These are phyloP conservation scores for Sphaeridia pumilis DNA, from an alignment of 2,888 invertebrate genomes.

Conservation along the genomic window DNA sequence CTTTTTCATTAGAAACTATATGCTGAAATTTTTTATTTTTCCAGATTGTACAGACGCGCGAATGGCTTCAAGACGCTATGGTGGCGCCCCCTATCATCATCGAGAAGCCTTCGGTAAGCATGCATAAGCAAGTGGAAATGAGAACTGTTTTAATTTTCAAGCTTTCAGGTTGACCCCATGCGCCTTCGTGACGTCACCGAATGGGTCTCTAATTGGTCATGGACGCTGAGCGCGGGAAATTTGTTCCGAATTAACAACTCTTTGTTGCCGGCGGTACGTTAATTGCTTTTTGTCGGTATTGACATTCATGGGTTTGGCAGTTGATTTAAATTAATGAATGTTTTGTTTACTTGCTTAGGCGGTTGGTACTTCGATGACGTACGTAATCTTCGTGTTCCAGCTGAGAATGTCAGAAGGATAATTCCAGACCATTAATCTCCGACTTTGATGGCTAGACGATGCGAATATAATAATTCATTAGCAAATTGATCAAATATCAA, in stretches of 20 bases:
- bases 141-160: neutral
- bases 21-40: too few relatives aligned
- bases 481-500: too few relatives aligned
- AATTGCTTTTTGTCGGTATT: neutral
- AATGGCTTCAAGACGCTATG: too few relatives aligned
- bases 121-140: too few relatives aligned
- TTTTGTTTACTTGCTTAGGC: neutral
- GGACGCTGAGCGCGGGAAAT: constrained; percentile 4
- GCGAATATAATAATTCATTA: too few relatives aligned
- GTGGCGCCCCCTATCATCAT: too few relatives aligned
- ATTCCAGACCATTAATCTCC: neutral
- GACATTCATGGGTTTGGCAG: neutral
- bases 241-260: constrained; percentile 5
- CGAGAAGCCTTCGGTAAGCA: too few relatives aligned
- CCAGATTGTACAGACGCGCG: too few relatives aligned
- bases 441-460: too few relatives aligned
- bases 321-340: neutral
- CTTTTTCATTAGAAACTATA: too few relatives aligned
- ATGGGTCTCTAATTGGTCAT: constrained; percentile 4
- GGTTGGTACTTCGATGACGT: constrained; percentile 7
- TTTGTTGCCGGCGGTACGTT: constrained; percentile 2
- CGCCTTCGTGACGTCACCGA: neutral
- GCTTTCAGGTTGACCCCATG: neutral
- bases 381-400: constrained; percentile 11
- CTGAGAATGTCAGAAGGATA: neutral